Percentiles rank a stretch among this genome's conserved stretches.
Conservation (phyloP, 2,113 vertebrate species). For the Gulo gulo region DNA sequence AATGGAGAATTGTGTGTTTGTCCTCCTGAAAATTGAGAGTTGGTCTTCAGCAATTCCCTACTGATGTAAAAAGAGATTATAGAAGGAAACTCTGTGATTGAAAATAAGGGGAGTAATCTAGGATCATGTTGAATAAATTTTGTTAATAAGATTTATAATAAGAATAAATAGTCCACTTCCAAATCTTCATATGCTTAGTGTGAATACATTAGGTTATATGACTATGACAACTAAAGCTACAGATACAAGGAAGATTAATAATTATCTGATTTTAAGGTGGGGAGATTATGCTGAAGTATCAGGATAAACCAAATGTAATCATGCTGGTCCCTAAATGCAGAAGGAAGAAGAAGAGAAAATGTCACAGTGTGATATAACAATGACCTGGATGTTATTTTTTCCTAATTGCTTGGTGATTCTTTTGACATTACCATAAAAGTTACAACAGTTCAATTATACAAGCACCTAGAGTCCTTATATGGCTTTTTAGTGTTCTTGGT, state of each 20-base stretch:
- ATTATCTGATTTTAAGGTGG: background rate
- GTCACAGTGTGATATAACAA: background rate
- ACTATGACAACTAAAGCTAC: background rate
- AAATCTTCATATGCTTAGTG: background rate
- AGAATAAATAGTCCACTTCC: background rate
- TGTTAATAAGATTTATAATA: background rate
- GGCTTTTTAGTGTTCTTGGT: background rate
- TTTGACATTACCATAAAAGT: background rate
- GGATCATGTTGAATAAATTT: background rate
- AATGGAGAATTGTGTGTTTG: background rate
- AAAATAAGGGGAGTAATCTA: background rate
- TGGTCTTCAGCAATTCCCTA: background rate
- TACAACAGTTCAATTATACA: background rate
- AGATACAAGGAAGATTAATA: background rate
- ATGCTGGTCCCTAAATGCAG: background rate
- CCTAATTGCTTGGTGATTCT: background rate
- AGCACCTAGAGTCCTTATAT: background rate
- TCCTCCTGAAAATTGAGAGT: background rate
- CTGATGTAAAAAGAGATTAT: background rate
- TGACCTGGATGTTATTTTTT: background rate
- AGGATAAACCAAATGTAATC: background rate
- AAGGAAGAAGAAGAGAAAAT: background rate
- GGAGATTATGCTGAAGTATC: background rate
- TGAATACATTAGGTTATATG: background rate
- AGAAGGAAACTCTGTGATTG: background rate